Evolutionary conservation across 2,888 invertebrate species (phyloP).

Genomic region (Hemithea aestivaria): DNA sequence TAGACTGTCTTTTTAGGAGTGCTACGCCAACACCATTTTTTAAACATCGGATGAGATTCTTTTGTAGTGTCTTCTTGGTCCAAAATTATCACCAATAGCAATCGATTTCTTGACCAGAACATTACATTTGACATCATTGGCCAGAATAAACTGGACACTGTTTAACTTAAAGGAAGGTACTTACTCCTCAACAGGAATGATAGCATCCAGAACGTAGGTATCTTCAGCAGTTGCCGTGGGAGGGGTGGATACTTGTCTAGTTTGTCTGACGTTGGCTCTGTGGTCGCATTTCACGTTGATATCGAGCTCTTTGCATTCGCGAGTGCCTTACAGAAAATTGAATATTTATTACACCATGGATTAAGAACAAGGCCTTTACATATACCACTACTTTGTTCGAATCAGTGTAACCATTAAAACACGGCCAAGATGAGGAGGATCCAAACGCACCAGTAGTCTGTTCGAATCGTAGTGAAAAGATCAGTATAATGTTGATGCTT

Average conservation of each 20-base stretch:
- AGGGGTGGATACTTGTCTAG: conserved; percentile 79
- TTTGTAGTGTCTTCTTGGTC: background rate
- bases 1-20: conserved; percentile 10
- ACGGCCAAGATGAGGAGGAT: too few relatives aligned
- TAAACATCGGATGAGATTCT: conserved; percentile 1
- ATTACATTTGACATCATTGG: too few relatives aligned
- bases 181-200: conserved; percentile 92
- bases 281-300: conserved; percentile 96
- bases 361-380: too few relatives aligned
- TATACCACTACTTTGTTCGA: too few relatives aligned
- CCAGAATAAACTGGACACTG: too few relatives aligned
- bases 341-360: too few relatives aligned
- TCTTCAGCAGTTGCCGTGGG: conserved; percentile 84
- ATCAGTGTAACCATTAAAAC: too few relatives aligned
- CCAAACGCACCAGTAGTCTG: too few relatives aligned
- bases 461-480: too few relatives aligned
- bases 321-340: conserved; percentile 70
- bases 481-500: conserved; percentile 16
- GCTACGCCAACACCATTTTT: conserved; percentile 40
- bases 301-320: conserved; percentile 93
- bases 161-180: too few relatives aligned
- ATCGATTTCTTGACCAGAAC: too few relatives aligned
- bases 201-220: conserved; percentile 89
- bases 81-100: too few relatives aligned
- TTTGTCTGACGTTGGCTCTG: conserved; percentile 81